phyloP scores from a whole-genome alignment of 2,888 invertebrate genomes.

The Heteromyza rotundicornis region DNA sequence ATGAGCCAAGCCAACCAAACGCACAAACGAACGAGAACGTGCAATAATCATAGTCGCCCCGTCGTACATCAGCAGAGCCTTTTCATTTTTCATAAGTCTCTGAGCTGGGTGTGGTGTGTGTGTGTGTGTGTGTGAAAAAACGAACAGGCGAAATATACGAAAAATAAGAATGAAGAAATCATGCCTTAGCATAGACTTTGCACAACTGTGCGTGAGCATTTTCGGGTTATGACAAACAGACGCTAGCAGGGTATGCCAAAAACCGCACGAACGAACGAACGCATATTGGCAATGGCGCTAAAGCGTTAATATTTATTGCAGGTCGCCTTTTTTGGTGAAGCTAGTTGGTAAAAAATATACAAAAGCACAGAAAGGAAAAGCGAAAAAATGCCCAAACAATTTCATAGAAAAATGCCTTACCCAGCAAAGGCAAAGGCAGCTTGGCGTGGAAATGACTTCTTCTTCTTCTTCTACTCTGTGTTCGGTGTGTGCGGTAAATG shows the following conservation, averaged over 20 bases:
- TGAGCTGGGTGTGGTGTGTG: no score
- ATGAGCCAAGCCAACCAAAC: background rate
- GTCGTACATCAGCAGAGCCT: background rate
- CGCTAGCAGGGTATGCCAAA: background rate
- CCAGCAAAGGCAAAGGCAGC: background rate
- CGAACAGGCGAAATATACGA: background rate
- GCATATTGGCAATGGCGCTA: background rate
- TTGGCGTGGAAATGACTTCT: background rate
- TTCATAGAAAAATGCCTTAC: background rate
- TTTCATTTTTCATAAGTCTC: background rate
- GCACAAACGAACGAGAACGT: background rate
- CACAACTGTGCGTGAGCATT: slow-evolving; percentile 14
- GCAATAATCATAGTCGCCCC: slow-evolving; percentile 4
- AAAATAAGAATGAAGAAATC: no score
- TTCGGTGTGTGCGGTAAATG: no score
- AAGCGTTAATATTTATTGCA: slow-evolving; percentile 2
- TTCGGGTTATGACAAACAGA: slow-evolving; percentile 11
- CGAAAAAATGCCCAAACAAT: background rate
- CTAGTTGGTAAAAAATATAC: background rate
- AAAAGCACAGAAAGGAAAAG: background rate
- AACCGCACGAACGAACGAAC: no score
- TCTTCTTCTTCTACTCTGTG: no score
- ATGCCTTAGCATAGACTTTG: slow-evolving; percentile 10
- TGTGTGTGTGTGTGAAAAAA: no score
- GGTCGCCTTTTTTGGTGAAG: background rate